Percentiles rank a stretch among this genome's conserved stretches.
Evolutionary conservation across 2,888 invertebrate species (phyloP).

Genomic region (Mythimna loreyi): DNA sequence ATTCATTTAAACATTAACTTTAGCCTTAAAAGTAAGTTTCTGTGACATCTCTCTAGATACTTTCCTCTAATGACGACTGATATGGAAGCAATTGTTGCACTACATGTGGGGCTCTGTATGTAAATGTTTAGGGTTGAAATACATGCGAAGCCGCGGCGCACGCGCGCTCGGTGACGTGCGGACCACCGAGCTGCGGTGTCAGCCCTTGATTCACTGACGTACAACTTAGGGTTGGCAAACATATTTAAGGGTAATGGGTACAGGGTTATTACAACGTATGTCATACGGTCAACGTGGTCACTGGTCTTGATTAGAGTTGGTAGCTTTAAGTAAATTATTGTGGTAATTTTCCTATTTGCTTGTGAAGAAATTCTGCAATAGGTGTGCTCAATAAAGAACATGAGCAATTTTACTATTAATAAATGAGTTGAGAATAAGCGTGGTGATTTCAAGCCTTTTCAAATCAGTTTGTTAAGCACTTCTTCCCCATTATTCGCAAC

Average conservation of each 20-base stretch:
- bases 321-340: background rate
- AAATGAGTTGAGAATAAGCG: background rate
- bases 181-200: slow-evolving; percentile 88
- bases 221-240: slow-evolving; percentile 76
- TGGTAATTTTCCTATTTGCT: background rate
- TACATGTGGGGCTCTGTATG: slow-evolving; percentile 72
- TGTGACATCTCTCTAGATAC: slow-evolving; percentile 17
- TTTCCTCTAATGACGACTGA: slow-evolving; percentile 50
- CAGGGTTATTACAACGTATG: slow-evolving; percentile 15
- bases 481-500: slow-evolving; percentile 27
- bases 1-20: slow-evolving; percentile 7
- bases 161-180: slow-evolving; percentile 85
- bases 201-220: slow-evolving; percentile 88
- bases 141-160: slow-evolving; percentile 82
- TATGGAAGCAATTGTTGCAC: slow-evolving; percentile 58
- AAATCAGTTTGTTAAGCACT: slow-evolving; percentile 6
- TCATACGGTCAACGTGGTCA: background rate
- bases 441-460: background rate
- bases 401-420: background rate
- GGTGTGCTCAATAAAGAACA: background rate
- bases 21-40: background rate
- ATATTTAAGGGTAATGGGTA: slow-evolving; percentile 6
- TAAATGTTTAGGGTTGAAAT: slow-evolving; percentile 86
- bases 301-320: background rate
- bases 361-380: background rate